phyloP scores from a whole-genome alignment of 2,797 vertebrate genomes.

The Chaetodon trifasciatus region DNA sequence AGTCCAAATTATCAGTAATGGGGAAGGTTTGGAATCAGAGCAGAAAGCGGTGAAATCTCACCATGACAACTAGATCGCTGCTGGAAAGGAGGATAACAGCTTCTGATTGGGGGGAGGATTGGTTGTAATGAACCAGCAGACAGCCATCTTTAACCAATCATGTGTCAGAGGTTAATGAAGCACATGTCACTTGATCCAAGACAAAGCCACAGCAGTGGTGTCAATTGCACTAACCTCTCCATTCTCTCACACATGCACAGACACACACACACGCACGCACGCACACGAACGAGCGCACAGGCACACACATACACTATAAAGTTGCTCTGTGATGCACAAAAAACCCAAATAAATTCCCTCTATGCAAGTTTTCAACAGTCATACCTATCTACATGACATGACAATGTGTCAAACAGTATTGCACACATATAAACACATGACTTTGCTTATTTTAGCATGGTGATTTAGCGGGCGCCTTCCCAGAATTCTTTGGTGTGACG shows the following conservation, averaged over 20 bases:
- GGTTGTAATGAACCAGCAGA: slow-evolving; percentile 42
- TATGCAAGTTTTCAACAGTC: neutral
- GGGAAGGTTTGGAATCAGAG: slow-evolving; percentile 67
- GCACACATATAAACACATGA: neutral
- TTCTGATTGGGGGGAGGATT: slow-evolving; percentile 57
- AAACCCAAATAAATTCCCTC: neutral
- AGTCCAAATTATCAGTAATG: slow-evolving; percentile 80
- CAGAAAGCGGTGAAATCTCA: slow-evolving; percentile 56
- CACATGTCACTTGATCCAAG: slow-evolving; percentile 59
- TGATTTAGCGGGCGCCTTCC: neutral
- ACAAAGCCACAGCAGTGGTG: slow-evolving; percentile 28
- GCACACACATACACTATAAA: slow-evolving; percentile 3
- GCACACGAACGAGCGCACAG: neutral
- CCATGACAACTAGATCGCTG: slow-evolving; percentile 57
- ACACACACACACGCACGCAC: slow-evolving; percentile 11
- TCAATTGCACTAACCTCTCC: slow-evolving; percentile 28
- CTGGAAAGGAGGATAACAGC: slow-evolving; percentile 50
- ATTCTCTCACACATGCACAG: neutral
- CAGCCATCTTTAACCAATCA: slow-evolving; percentile 79
- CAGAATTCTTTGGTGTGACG: neutral
- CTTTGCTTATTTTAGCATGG: neutral
- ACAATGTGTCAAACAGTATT: neutral
- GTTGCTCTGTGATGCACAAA: neutral
- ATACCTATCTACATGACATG: neutral
- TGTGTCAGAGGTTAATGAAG: slow-evolving; percentile 73